These are phyloP conservation scores for Talpa occidentalis DNA, from an alignment of 2,113 vertebrate species.

Conservation along the genomic window DNA sequence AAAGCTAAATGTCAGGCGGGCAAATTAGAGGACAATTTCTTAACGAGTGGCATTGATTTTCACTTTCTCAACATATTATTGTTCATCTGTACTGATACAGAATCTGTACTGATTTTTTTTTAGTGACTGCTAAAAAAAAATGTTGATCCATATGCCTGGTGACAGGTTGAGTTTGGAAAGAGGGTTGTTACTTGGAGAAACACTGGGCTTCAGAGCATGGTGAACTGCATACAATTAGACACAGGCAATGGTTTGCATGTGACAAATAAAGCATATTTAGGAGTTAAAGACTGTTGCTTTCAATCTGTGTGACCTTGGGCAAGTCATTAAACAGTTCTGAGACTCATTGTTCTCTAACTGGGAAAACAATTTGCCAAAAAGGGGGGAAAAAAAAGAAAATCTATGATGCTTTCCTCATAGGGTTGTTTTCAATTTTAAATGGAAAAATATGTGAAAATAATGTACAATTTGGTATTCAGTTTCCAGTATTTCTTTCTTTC, in stretches of 20 bases:
- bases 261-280: not conserved
- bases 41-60: conserved; percentile 77
- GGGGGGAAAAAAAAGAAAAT: not conserved
- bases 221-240: not conserved
- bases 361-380: not conserved
- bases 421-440: not conserved
- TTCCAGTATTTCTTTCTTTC: conserved; percentile 30
- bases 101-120: no score
- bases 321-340: not conserved
- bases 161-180: not conserved
- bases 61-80: conserved; percentile 70
- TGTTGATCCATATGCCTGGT: not conserved
- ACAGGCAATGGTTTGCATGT: not conserved
- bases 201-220: no score
- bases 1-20: conserved; percentile 65
- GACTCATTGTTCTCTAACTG: not conserved
- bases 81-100: conserved; percentile 69
- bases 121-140: not conserved
- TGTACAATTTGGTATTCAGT: not conserved
- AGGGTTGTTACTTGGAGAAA: not conserved
- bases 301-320: not conserved
- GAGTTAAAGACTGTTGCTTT: not conserved
- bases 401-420: not conserved
- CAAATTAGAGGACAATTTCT: conserved; percentile 75
- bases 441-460: not conserved